Conservation (phyloP, 2,797 vertebrate genomes). For the Coregonus sp. region DNA sequence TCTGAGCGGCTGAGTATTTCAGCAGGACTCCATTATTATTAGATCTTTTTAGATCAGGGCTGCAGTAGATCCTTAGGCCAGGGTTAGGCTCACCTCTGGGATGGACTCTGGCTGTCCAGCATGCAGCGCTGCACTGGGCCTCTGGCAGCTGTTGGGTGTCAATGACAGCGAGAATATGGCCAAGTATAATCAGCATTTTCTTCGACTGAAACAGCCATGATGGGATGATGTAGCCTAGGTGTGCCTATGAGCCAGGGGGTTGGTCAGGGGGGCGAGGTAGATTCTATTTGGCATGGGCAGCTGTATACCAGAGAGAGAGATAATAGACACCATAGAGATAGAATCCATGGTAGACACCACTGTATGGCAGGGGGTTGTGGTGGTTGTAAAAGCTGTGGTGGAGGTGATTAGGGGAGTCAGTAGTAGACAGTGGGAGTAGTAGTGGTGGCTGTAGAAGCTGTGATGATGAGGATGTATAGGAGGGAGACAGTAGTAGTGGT, state of each 20-base stretch:
- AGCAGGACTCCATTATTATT: slow-evolving; percentile 48
- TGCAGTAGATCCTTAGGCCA: slow-evolving; percentile 35
- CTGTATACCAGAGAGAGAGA: neutral
- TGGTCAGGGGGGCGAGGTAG: neutral
- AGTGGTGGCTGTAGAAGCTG: neutral
- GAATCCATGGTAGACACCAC: neutral
- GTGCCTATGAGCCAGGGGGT: neutral
- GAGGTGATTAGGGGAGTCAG: too few relatives aligned
- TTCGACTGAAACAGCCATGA: slow-evolving; percentile 24
- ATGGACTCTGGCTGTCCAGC: slow-evolving; percentile 21
- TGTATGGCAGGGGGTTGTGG: slow-evolving; percentile 14
- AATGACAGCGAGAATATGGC: neutral
- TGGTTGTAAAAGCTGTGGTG: slow-evolving; percentile 52
- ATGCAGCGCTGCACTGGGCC: slow-evolving; percentile 32
- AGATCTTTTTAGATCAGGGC: slow-evolving; percentile 54
- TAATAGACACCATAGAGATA: neutral
- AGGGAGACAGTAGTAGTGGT: neutral
- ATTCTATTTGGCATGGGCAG: neutral
- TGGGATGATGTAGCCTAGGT: neutral
- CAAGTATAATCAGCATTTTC: slow-evolving; percentile 34
- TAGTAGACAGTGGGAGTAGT: neutral
- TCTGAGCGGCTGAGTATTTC: slow-evolving; percentile 46
- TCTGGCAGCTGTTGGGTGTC: neutral
- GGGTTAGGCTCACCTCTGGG: slow-evolving; percentile 26
- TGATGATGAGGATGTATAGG: too few relatives aligned